Evolutionary conservation across 2,888 invertebrate species (phyloP), one percentile per base, ranked within the genome.

Genomic region (Elysia crispata): DNA sequence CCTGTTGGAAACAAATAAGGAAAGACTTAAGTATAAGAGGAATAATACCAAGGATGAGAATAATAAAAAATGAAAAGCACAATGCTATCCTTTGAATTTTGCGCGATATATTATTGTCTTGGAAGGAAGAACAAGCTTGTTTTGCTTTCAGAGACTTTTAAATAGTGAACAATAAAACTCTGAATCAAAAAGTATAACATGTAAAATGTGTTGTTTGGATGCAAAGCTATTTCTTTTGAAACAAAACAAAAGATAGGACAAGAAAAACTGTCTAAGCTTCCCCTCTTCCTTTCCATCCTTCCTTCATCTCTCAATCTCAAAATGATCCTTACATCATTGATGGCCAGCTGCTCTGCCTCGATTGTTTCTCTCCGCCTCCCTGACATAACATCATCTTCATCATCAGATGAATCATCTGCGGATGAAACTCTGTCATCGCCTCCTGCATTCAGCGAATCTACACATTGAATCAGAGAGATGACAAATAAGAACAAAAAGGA

Each of bases 321-420:
- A 64, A 18, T 23, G 54, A 69, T n/a, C 77, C 83, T 79, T 41
- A 81, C 81, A 79, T 81, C 82, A 66, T 80, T 70, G 64, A 81
- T 77, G 67, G 76, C 54, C 18, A 80, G 50, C 6, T 72, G 28
- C 23, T 76, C 81, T 20, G 77, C 64, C 41, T 76, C 67, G 13
- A 79, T 57, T 70, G 77, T 83, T 13, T 81, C 81, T n/a, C 80
- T 78, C 13, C 81, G 78, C 25, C 78, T 83, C n/a, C 77, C 82
- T 23, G 70, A 64, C 11, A 33, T 73, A 31, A 78, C 78, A 18
- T 80, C 77, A 23, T 87, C 87, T 1, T 89, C 88, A 57, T 87
- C 87, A 81, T 88, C 87, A 25, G 86, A 86, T 0, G 87, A 84
- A 18, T 87, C 87, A 18, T 87, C 88, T 20, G 86, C 87, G 25